phyloP scores from a whole-genome alignment of 2,797 vertebrate species.

The Anguilla marmorata region DNA sequence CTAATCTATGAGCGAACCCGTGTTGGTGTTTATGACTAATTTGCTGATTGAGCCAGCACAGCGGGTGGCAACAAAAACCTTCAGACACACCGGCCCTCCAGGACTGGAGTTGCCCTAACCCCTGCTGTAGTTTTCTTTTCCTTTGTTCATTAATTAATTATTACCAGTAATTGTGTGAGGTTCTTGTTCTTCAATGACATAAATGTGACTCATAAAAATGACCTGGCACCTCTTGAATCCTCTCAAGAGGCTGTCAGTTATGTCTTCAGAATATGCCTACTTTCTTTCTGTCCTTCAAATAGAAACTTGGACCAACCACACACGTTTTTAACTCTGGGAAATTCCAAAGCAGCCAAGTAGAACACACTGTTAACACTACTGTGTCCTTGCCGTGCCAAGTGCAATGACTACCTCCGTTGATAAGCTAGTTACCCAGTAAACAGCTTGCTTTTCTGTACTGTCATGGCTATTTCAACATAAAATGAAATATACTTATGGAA shows the following conservation, averaged over 20 bases:
- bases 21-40: constrained; percentile 3
- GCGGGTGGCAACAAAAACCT: too few species aligned
- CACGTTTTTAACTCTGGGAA: constrained; percentile 15
- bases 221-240: background rate
- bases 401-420: background rate
- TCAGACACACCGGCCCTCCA: too few species aligned
- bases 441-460: background rate
- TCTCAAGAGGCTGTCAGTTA: constrained; percentile 26
- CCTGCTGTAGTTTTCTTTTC: constrained; percentile 1
- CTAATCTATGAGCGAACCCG: background rate
- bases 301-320: constrained; percentile 9
- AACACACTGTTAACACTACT: constrained; percentile 6
- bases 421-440: constrained; percentile 2
- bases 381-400: background rate
- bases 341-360: constrained; percentile 32
- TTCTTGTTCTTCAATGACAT: background rate
- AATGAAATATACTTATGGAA: background rate
- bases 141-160: background rate
- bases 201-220: background rate
- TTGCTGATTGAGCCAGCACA: too few species aligned
- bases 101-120: background rate
- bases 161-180: background rate
- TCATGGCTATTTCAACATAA: background rate
- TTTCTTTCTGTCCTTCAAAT: constrained; percentile 24
- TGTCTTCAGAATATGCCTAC: background rate